Percentiles rank a stretch among this genome's conserved stretches.
Conservation (phyloP, 2,888 invertebrate genomes). For the Platycnemis pennipes region DNA sequence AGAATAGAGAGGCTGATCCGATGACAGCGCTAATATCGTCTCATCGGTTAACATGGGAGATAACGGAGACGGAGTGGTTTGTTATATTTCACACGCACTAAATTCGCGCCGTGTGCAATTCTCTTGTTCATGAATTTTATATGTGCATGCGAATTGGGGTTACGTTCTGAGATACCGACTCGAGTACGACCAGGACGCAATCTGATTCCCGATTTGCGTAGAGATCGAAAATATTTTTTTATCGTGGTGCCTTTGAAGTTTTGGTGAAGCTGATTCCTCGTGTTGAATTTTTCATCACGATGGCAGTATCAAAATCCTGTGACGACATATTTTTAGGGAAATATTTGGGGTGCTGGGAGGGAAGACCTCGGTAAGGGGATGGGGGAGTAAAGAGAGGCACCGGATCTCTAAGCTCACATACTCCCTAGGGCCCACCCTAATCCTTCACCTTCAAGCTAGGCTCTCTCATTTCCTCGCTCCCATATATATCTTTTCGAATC, state of each 20-base stretch:
- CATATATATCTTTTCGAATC: slow-evolving; percentile 16
- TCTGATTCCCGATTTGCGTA: not conserved
- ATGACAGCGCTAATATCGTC: too few relatives aligned
- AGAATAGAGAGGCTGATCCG: too few relatives aligned
- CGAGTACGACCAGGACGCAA: not conserved
- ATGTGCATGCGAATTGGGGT: not conserved
- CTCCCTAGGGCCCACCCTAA: not conserved
- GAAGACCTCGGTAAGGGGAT: not conserved
- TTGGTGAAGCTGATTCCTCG: not conserved
- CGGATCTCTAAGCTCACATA: not conserved
- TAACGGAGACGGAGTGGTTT: too few relatives aligned
- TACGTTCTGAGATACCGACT: not conserved
- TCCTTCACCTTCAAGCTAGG: not conserved
- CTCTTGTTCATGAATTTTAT: not conserved
- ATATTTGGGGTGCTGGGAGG: not conserved
- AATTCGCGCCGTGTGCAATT: not conserved
- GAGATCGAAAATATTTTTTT: not conserved
- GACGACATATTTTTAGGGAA: not conserved
- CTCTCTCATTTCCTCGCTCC: not conserved
- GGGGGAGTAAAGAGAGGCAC: not conserved
- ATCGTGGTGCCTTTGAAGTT: not conserved
- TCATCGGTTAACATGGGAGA: too few relatives aligned
- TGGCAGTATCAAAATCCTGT: not conserved
- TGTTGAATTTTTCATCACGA: not conserved
- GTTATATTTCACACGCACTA: too few relatives aligned